Evolutionary conservation across 2,113 vertebrate genomes (phyloP).

Genomic region (Amphilophus citrinellus): DNA sequence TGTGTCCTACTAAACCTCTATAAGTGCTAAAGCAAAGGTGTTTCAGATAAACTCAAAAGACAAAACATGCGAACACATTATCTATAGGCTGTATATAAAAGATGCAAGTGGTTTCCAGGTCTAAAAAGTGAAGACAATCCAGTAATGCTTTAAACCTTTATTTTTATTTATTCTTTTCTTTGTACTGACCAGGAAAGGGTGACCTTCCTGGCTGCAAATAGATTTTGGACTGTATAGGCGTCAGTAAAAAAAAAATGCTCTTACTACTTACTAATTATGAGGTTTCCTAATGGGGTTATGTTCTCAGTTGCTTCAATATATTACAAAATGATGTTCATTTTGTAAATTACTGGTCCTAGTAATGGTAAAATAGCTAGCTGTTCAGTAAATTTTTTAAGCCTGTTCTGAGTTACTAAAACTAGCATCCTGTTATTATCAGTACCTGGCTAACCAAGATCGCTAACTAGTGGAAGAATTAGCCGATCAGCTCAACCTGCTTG

Average conservation of each 20-base stretch:
- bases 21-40: conserved; percentile 56
- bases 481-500: neutral
- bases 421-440: neutral
- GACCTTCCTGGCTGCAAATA: neutral
- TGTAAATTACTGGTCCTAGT: neutral
- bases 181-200: neutral
- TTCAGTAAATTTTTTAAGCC: neutral
- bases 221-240: neutral
- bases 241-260: neutral
- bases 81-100: neutral
- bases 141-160: neutral
- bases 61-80: conserved; percentile 53
- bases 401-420: neutral
- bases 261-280: neutral
- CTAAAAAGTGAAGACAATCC: neutral
- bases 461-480: neutral
- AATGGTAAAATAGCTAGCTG: neutral
- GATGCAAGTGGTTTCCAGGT: neutral
- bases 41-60: conserved; percentile 43
- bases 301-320: neutral
- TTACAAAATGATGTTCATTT: neutral
- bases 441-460: neutral
- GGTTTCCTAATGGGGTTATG: neutral
- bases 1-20: conserved; percentile 40
- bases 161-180: neutral